Base-by-base conservation (phyloP, 2,113 vertebrate species). In the Thunnus thynnus region DNA sequence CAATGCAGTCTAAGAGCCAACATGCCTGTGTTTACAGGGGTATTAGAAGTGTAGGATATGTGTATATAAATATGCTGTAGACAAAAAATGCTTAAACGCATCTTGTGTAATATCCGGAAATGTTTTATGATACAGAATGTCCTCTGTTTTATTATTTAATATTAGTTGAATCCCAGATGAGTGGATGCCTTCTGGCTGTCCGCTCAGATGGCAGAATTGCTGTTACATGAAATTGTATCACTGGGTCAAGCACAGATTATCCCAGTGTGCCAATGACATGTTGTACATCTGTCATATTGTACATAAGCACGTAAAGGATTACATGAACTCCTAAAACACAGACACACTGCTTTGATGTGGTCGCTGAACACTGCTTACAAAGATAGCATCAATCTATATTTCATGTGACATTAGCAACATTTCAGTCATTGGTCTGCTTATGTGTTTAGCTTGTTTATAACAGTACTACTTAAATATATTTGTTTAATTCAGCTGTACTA, bases 221-320 rank as follows among this genome's bases (percentile, higher is more conserved):
- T 57, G 66, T 79, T 58, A 76, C 22, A 84, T 81, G 65, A 76
- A 88, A 82, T 11, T 69, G 75, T 89, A 87, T 82, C 88, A 92
- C 27, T 88, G 82, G 92, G 91, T 92, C 89, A 92, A 77, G 58
- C 60, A 55, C 64, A 84, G 91, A 89, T 94, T 94, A 91, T 79
- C 52, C 73, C 36, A 71, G 78, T 48, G 41, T 67, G 27, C 50
- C 58, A 71, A 13, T 74, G 83, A 62, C 71, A 77, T 79, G 66
- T 48, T 63, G 85, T 79, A 86, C 90, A 85, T 86, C 89, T 89
- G 89, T 88, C 81, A 80, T 76, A 68, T 72, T 73, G 36, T n/a
- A 80, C 46, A 80, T 41, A 58, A 79, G 51, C 65, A 72, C 22
- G 41, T 27, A 32, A 67, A 72, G 79, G 83, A 88, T 87, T 84